Evolutionary conservation across 1,140 invertebrate genomes (phyloP).

Genomic region (Thaumetopoea pityocampa): DNA sequence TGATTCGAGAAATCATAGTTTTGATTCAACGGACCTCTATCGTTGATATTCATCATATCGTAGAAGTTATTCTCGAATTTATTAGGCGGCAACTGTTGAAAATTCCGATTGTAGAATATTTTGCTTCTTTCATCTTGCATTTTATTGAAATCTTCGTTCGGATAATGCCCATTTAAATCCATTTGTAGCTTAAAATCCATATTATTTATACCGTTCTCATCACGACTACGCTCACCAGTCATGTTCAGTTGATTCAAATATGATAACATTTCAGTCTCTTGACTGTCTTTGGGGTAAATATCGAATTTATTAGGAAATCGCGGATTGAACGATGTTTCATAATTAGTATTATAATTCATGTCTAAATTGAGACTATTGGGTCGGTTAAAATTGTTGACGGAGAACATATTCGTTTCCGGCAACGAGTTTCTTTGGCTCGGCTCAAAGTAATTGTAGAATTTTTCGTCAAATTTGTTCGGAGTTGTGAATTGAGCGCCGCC

Average conservation of each 20-base stretch:
- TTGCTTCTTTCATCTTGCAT: slow-evolving; percentile 53
- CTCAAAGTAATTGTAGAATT: slow-evolving; percentile 65
- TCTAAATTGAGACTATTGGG: slow-evolving; percentile 62
- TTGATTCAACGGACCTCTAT: slow-evolving; percentile 35
- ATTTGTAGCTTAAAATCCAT: slow-evolving; percentile 49
- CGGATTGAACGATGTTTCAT: slow-evolving; percentile 37
- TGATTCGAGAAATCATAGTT: slow-evolving; percentile 52
- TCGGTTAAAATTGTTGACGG: slow-evolving; percentile 41
- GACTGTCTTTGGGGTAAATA: slow-evolving; percentile 44
- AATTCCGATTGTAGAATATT: slow-evolving; percentile 48
- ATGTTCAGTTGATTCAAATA: slow-evolving; percentile 57
- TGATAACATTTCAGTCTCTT: slow-evolving; percentile 46
- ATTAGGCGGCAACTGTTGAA: slow-evolving; percentile 34
- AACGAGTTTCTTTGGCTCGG: slow-evolving; percentile 67
- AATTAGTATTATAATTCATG: slow-evolving; percentile 48
- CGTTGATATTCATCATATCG: slow-evolving; percentile 43
- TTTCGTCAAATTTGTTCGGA: slow-evolving; percentile 51
- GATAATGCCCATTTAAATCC: slow-evolving; percentile 48
- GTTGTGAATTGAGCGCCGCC: slow-evolving; percentile 62
- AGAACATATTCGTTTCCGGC: slow-evolving; percentile 52
- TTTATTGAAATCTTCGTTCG: slow-evolving; percentile 49
- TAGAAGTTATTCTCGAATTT: slow-evolving; percentile 49
- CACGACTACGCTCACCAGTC: slow-evolving; percentile 36
- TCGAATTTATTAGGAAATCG: slow-evolving; percentile 54
- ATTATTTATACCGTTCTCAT: slow-evolving; percentile 37